phyloP scores from a whole-genome alignment of 2,113 vertebrate species.

The Pyxicephalus adspersus region DNA sequence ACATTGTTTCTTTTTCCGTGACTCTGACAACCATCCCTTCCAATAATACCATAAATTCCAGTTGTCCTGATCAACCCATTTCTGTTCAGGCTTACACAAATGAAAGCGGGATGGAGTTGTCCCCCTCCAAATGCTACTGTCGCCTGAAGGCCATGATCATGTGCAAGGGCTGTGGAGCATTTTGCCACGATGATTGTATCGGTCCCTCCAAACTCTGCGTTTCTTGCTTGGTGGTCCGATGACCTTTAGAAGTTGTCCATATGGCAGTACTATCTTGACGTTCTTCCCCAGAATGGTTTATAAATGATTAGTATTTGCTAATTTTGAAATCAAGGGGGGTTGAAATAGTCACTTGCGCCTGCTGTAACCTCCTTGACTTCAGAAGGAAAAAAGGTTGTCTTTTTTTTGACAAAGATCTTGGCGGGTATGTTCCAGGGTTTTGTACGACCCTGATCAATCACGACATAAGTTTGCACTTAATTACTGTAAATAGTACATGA shows the following conservation, averaged over 20 bases:
- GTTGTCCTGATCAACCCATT: slow-evolving; percentile 74
- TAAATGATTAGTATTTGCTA: neutral
- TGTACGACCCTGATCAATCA: slow-evolving; percentile 71
- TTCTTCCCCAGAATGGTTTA: too few species aligned
- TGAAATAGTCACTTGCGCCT: too few species aligned
- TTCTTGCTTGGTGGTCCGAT: slow-evolving; percentile 95
- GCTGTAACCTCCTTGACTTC: neutral
- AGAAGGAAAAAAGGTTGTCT: neutral
- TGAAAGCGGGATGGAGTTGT: slow-evolving; percentile 77
- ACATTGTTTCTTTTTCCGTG: slow-evolving; percentile 97
- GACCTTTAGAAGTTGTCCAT: slow-evolving; percentile 40
- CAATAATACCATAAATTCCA: slow-evolving; percentile 69
- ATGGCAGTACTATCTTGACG: too few species aligned
- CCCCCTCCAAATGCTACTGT: slow-evolving; percentile 94
- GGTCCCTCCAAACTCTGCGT: slow-evolving; percentile 97
- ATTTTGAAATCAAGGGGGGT: neutral
- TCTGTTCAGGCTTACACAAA: slow-evolving; percentile 84
- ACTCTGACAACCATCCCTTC: slow-evolving; percentile 94
- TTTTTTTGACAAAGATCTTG: neutral
- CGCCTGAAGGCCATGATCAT: slow-evolving; percentile 99
- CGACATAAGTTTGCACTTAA: slow-evolving; percentile 92
- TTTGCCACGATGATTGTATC: slow-evolving; percentile 98
- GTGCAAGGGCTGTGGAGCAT: slow-evolving; percentile 96
- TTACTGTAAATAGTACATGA: slow-evolving; percentile 80
- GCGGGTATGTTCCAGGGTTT: slow-evolving; percentile 21